Percentiles rank a stretch among this genome's conserved stretches.
phyloP scores from a whole-genome alignment of 1,140 invertebrate species.

The Chelonus insularis region DNA sequence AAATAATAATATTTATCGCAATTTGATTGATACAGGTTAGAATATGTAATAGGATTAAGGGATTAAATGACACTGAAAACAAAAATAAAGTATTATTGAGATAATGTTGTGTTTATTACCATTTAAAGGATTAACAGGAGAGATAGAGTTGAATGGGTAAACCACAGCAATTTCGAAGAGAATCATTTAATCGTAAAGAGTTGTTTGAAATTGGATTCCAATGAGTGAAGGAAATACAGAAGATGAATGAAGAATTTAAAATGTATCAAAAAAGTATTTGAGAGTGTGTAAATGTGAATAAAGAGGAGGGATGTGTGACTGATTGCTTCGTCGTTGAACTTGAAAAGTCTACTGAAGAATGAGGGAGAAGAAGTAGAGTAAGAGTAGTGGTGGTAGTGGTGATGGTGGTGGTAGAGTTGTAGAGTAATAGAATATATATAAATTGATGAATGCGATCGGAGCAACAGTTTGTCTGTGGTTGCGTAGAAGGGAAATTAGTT shows the following conservation, averaged over 20 bases:
- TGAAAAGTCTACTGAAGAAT: not conserved
- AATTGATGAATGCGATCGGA: slow-evolving; percentile 2
- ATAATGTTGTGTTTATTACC: not conserved
- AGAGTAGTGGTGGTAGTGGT: too few species aligned
- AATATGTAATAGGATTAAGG: slow-evolving; percentile 14
- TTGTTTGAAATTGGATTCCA: not conserved
- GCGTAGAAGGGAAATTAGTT: not conserved
- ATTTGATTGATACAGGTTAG: not conserved
- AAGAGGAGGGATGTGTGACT: slow-evolving; percentile 2
- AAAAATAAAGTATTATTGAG: not conserved
- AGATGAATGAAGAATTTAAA: slow-evolving; percentile 1
- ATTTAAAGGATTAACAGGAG: not conserved
- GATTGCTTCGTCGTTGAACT: slow-evolving; percentile 9
- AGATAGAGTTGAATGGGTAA: slow-evolving; percentile 1
- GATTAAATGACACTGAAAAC: not conserved
- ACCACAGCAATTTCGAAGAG: not conserved
- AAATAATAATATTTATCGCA: not conserved
- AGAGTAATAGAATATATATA: slow-evolving; percentile 11
- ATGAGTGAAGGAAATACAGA: not conserved
- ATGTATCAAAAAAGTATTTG: not conserved
- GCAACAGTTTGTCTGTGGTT: slow-evolving; percentile 8
- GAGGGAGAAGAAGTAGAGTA: not conserved
- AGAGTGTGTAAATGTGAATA: not conserved
- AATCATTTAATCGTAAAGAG: not conserved
- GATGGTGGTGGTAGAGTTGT: too few species aligned